phyloP scores from a whole-genome alignment of 2,113 vertebrate species.

The Callipepla californica region DNA sequence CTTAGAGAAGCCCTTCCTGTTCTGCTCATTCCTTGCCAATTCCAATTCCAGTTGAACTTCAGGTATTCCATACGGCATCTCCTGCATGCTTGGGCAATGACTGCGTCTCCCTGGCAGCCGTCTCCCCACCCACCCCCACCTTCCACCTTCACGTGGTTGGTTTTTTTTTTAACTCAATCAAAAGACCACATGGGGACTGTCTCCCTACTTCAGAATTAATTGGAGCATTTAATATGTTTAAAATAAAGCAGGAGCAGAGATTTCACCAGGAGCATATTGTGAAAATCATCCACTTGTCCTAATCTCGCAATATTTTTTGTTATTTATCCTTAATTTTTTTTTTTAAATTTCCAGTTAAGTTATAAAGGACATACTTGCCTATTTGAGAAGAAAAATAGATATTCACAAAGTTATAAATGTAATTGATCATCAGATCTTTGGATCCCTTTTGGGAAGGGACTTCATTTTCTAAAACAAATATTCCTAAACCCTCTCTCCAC shows the following conservation, averaged over 20 bases:
- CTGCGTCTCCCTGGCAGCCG: neutral
- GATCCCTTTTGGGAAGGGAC: neutral
- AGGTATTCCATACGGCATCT: neutral
- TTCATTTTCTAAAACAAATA: neutral
- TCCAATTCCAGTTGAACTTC: neutral
- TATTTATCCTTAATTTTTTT: neutral
- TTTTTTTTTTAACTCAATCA: neutral
- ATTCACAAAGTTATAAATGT: neutral
- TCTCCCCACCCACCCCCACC: neutral
- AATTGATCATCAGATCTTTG: neutral
- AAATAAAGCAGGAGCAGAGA: neutral
- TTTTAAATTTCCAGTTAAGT: neutral
- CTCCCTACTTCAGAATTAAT: constrained; percentile 11
- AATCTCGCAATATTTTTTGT: neutral
- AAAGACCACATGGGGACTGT: neutral
- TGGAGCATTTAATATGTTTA: neutral
- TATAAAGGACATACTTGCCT: neutral
- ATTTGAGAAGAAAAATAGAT: neutral
- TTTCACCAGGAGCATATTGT: neutral
- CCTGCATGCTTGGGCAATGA: neutral
- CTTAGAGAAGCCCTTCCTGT: neutral
- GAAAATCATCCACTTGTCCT: neutral
- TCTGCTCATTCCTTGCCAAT: neutral
- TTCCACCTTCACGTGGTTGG: neutral
- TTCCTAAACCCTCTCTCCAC: neutral